These are phyloP conservation scores for Drosophila buzzatii DNA, from an alignment of 2,888 invertebrate genomes.

Conservation along the genomic window DNA sequence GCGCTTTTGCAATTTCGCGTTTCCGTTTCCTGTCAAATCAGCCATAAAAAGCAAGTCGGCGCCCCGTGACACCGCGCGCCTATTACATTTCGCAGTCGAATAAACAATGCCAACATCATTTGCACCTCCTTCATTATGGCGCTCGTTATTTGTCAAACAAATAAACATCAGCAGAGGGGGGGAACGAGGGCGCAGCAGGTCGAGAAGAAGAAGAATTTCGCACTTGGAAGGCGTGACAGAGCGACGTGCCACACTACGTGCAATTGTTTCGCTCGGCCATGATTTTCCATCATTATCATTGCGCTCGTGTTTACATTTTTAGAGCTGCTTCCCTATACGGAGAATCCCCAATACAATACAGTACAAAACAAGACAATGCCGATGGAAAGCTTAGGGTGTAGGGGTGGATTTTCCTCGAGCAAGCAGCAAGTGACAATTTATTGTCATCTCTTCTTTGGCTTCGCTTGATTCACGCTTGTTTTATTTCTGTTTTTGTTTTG, in stretches of 20 bases:
- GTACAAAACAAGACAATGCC: background rate
- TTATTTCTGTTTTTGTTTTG: slow-evolving; percentile 31
- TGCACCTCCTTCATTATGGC: slow-evolving; percentile 82
- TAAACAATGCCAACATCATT: slow-evolving; percentile 82
- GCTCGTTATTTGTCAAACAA: slow-evolving; percentile 82
- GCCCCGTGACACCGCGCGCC: slow-evolving; percentile 70
- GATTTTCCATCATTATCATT: slow-evolving; percentile 80
- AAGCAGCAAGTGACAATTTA: slow-evolving; percentile 74
- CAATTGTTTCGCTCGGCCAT: slow-evolving; percentile 71
- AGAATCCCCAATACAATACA: slow-evolving; percentile 27
- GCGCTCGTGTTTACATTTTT: slow-evolving; percentile 75
- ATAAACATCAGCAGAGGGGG: slow-evolving; percentile 61
- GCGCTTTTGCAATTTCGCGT: slow-evolving; percentile 81
- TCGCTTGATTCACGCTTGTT: slow-evolving; percentile 56
- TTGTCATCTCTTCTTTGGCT: slow-evolving; percentile 71
- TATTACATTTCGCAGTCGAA: slow-evolving; percentile 81
- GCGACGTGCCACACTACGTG: slow-evolving; percentile 57
- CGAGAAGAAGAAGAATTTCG: background rate
- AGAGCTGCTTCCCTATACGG: slow-evolving; percentile 43
- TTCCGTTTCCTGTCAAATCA: slow-evolving; percentile 81
- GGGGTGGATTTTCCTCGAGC: slow-evolving; percentile 16
- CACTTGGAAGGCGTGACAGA: slow-evolving; percentile 43
- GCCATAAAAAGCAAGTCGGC: slow-evolving; percentile 74
- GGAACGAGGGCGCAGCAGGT: background rate
- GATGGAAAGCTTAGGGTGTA: background rate